Evolutionary conservation across 2,113 vertebrate genomes (phyloP), one percentile per base, ranked within the genome.

Genomic region (Amphiprion percula): DNA sequence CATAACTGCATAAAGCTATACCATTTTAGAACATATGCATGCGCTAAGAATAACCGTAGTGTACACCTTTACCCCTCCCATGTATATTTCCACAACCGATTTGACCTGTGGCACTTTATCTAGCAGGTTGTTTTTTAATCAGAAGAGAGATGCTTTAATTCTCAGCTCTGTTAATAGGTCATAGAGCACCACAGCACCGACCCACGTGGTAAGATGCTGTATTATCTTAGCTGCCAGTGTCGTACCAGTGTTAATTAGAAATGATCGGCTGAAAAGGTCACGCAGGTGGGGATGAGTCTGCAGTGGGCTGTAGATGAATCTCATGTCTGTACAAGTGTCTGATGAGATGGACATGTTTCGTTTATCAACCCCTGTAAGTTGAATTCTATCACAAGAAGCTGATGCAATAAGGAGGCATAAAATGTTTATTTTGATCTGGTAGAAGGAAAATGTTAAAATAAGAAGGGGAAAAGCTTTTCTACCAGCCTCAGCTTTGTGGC

Each of bases 231-330:
- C 78, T 59, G 62, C 30, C 15, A 68, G 53, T 72, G 50, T 56
- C 39, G 72, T 28, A 46, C 24, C 26, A 16, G 50, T 68, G 68
- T 71, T 90, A 85, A 90, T 90, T 86, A 81, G 62, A 83, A 41
- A 39, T 28, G 60, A 88, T 73, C n/a, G n/a, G 69, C 17, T 71
- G 28, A 83, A 87, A 85, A 89, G 84, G 89, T 90, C 72, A 80
- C 4, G 6, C 72, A 53, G 69, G 78, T 67, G 54, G 47, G 23
- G 50, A 61, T n/a, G 24, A 68, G 62, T n/a, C 54, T 60, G 44
- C 53, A 28, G 28, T 44, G 39, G 59, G 53, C 72, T 11, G 12
- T 68, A 30, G 59, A 72, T 23, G 21, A 69, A 58, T 56, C 58
- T 46, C 1, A 28, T 19, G 60, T 65, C 62, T 37, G 65, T 67